Evolutionary conservation across 2,888 invertebrate species (phyloP).

Genomic region (Eulithis prunata): DNA sequence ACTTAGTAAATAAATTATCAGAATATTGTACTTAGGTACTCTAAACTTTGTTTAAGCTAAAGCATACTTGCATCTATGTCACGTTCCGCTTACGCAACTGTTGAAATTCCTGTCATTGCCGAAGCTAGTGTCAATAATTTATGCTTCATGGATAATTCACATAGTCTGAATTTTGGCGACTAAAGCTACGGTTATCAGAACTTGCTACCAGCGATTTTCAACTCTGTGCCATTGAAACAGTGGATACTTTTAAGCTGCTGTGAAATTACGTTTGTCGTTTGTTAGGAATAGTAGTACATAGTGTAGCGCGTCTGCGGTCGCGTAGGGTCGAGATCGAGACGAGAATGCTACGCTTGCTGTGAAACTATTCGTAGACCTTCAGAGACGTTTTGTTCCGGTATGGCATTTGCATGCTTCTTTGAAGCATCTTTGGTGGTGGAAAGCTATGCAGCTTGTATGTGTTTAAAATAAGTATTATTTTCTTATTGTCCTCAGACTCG

Average conservation of each 20-base stretch:
- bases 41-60: constrained; percentile 3
- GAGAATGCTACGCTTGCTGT: constrained; percentile 52
- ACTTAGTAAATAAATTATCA: no score
- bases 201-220: constrained; percentile 36
- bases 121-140: constrained; percentile 63
- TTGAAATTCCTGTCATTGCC: constrained; percentile 50
- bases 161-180: constrained; percentile 68
- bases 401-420: constrained; percentile 46
- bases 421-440: constrained; percentile 31
- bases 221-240: not conserved
- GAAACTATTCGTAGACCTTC: constrained; percentile 65
- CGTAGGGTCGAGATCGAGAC: constrained; percentile 48
- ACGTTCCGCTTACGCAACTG: constrained; percentile 17
- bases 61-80: constrained; percentile 8
- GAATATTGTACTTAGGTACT: not conserved
- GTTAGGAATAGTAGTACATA: constrained; percentile 11
- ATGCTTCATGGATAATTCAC: constrained; percentile 64
- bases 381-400: constrained; percentile 46
- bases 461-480: no score
- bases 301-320: constrained; percentile 53
- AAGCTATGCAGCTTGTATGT: constrained; percentile 15
- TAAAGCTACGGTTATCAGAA: constrained; percentile 55
- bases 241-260: not conserved
- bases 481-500: no score
- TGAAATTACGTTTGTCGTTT: not conserved